phyloP scores from a whole-genome alignment of 2,113 vertebrate species.

The Anser brachyrhynchus region DNA sequence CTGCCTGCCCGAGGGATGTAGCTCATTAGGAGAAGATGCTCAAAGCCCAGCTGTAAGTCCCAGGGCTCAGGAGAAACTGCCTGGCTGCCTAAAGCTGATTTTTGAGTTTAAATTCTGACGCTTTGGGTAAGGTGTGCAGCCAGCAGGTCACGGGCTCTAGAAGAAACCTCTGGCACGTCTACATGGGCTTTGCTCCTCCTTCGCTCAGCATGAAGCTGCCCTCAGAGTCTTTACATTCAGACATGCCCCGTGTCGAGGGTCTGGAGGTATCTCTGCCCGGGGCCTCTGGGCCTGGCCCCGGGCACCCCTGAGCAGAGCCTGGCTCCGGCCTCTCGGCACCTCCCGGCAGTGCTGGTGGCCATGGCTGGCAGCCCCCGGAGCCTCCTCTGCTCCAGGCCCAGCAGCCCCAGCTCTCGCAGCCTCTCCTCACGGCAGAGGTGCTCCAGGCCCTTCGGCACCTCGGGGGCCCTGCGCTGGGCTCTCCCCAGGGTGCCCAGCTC shows the following conservation, averaged over 20 bases:
- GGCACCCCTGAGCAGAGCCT: too few species aligned
- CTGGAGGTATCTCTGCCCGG: neutral
- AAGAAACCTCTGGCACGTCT: neutral
- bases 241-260: rapidly evolving
- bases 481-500: too few species aligned
- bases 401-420: too few species aligned
- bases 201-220: neutral
- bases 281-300: too few species aligned
- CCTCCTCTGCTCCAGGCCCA: too few species aligned
- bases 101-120: neutral
- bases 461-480: too few species aligned
- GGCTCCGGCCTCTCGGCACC: too few species aligned
- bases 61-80: neutral
- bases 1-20: rapidly evolving
- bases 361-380: too few species aligned
- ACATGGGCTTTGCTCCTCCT: neutral
- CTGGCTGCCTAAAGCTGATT: neutral
- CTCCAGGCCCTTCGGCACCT: too few species aligned
- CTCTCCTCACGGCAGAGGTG: too few species aligned
- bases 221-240: neutral
- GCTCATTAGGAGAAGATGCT: rapidly evolving
- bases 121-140: neutral
- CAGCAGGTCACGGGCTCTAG: neutral
- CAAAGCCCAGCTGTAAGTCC: neutral
- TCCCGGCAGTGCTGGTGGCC: too few species aligned